phyloP scores from a whole-genome alignment of 1,140 invertebrate genomes.

The Protaetia brevitarsis region DNA sequence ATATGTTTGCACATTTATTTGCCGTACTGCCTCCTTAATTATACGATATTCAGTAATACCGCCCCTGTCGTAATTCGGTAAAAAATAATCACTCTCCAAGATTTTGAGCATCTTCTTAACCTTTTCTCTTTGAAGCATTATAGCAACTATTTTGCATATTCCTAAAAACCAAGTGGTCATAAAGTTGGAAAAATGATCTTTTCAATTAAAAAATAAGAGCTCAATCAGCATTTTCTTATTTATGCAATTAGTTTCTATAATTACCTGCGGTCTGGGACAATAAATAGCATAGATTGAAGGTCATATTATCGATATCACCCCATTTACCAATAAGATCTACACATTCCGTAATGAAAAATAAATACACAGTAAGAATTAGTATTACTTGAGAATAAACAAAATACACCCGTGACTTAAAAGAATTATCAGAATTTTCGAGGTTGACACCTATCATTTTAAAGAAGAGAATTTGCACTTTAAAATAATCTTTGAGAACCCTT shows the following conservation, averaged over 20 bases:
- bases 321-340: slow-evolving; percentile 16
- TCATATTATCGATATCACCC: slow-evolving; percentile 25
- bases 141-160: slow-evolving; percentile 1
- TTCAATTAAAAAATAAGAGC: too few relatives aligned
- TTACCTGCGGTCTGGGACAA: slow-evolving; percentile 26
- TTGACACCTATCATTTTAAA: neutral
- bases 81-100: slow-evolving; percentile 24
- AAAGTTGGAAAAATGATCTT: too few relatives aligned
- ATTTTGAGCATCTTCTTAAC: slow-evolving; percentile 1
- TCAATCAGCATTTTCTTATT: too few relatives aligned
- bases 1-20: slow-evolving; percentile 22
- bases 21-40: slow-evolving; percentile 22
- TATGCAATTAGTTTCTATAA: neutral
- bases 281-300: slow-evolving; percentile 23
- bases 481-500: neutral
- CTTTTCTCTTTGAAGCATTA: neutral
- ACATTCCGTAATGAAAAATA: slow-evolving; percentile 1
- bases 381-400: neutral
- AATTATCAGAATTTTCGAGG: neutral
- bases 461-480: slow-evolving; percentile 2
- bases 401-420: neutral
- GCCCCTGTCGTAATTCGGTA: slow-evolving; percentile 22
- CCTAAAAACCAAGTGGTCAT: too few relatives aligned
- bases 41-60: slow-evolving; percentile 22
- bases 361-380: neutral